Evolutionary conservation across 2,113 vertebrate genomes (phyloP), one percentile per base, ranked within the genome.

Genomic region (Danionella cerebrum): DNA sequence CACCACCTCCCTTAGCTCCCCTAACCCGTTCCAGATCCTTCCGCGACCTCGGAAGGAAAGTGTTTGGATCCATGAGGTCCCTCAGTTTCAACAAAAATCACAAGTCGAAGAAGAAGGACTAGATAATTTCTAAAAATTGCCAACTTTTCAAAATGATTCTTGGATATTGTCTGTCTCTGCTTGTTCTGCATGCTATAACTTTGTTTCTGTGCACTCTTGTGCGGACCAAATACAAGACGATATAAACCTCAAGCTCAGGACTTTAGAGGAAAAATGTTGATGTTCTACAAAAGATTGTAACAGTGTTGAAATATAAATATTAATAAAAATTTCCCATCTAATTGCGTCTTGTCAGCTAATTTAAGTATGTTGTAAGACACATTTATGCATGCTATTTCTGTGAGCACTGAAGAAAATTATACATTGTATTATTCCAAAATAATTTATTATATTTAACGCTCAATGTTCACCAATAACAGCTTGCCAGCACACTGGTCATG

Each of bases 51-150:
- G 89, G 88, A 36, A 85, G 84, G 67, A 86, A 79, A 59, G 76
- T 91, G 35, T 90, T 90, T 57, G 84, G 88, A 57, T 90, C 88
- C 8, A 82, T 91, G 83, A 83, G 87, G 72, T 89, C 89, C 0
- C 82, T 89, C 3, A 87, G 86, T 71, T 86, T 89, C 58, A 88
- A 68, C 44, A 75, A 86, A 74, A 81, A 80, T 31, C 85, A 87
- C 65, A 77, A 85, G 22, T 78, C 84, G 9, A 85, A 86, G 75
- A 89, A 90, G 76, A 90, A 80, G 89, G 51, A 52, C 54, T 77
- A 65, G 25, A 29, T 44, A 51, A 71, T 72, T 59, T 14, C 67
- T 41, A 72, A n/a, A 75, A 50, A 31, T 36, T 66, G 62, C 72
- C 72, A 70, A 39, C 13, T 59, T 70, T 52, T 63, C 53, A 16